Conservation (phyloP, 2,888 invertebrate genomes). For the Tanaodytes sp. region DNA sequence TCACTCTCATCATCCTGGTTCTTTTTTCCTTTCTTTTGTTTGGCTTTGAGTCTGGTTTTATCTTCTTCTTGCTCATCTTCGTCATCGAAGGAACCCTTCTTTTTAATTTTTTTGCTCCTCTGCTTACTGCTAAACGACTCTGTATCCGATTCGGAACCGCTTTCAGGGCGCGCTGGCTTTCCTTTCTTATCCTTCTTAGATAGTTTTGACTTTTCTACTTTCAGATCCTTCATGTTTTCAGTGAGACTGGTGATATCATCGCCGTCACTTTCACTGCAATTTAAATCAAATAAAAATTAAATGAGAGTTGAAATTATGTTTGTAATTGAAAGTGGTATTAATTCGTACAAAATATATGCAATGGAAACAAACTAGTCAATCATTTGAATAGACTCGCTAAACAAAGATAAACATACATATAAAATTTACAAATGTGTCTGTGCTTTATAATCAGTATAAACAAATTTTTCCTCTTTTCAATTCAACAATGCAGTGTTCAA, state of each 20-base stretch:
- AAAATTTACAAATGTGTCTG: too few relatives aligned
- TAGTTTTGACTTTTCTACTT: constrained; percentile 73
- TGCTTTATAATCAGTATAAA: too few relatives aligned
- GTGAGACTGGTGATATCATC: constrained; percentile 69
- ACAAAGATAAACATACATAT: too few relatives aligned
- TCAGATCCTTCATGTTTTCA: constrained; percentile 77
- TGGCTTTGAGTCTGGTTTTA: constrained; percentile 69
- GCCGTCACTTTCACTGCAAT: constrained; percentile 81
- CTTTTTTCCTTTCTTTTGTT: constrained; percentile 68
- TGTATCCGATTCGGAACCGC: constrained; percentile 56
- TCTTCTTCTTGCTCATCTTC: constrained; percentile 74
- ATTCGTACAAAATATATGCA: too few relatives aligned
- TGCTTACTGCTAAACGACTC: constrained; percentile 56
- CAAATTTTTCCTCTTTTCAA: too few relatives aligned
- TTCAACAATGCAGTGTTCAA: too few relatives aligned
- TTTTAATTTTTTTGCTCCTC: constrained; percentile 58
- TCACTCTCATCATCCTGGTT: constrained; percentile 58
- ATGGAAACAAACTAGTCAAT: too few relatives aligned
- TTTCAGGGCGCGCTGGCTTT: constrained; percentile 69
- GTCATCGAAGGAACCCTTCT: constrained; percentile 64
- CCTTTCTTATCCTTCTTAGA: constrained; percentile 68
- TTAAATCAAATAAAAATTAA: too few relatives aligned
- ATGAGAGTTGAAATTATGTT: too few relatives aligned
- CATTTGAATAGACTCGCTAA: too few relatives aligned
- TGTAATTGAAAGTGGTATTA: too few relatives aligned